Evolutionary conservation across 2,113 vertebrate species (phyloP).

Genomic region (Hemichromis elongatus): DNA sequence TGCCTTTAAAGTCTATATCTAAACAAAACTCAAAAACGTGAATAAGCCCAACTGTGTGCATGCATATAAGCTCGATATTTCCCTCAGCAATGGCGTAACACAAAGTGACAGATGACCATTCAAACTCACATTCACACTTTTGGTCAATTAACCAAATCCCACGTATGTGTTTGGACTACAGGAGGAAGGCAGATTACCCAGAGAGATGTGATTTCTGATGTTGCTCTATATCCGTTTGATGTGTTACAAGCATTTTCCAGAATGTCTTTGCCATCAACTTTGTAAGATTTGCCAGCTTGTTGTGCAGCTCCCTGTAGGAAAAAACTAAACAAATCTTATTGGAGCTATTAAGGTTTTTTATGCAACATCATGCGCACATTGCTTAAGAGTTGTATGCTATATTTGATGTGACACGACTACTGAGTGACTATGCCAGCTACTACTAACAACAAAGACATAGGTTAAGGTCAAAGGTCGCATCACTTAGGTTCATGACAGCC

Average conservation of each 20-base stretch:
- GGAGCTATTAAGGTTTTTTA: background rate
- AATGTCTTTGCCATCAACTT: background rate
- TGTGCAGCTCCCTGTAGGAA: background rate
- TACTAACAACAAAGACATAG: background rate
- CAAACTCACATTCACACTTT: background rate
- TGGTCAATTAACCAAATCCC: background rate
- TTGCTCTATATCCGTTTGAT: background rate
- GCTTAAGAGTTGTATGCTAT: background rate
- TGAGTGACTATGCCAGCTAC: background rate
- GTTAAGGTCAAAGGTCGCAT: background rate
- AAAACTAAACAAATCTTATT: background rate
- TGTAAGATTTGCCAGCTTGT: background rate
- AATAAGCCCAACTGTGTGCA: background rate
- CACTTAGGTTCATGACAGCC: background rate
- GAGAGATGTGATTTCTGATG: background rate
- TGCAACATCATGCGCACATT: background rate
- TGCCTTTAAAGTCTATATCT: too few species aligned
- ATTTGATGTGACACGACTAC: background rate
- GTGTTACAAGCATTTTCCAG: background rate
- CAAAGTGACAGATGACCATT: background rate
- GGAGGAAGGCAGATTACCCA: background rate
- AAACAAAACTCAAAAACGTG: too few species aligned
- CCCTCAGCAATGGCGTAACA: background rate
- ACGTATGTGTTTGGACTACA: background rate
- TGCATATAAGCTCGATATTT: background rate